Evolutionary conservation across 2,797 vertebrate genomes (phyloP), one percentile per base, ranked within the genome.

Genomic region (Lepilemur ruficaudatus): DNA sequence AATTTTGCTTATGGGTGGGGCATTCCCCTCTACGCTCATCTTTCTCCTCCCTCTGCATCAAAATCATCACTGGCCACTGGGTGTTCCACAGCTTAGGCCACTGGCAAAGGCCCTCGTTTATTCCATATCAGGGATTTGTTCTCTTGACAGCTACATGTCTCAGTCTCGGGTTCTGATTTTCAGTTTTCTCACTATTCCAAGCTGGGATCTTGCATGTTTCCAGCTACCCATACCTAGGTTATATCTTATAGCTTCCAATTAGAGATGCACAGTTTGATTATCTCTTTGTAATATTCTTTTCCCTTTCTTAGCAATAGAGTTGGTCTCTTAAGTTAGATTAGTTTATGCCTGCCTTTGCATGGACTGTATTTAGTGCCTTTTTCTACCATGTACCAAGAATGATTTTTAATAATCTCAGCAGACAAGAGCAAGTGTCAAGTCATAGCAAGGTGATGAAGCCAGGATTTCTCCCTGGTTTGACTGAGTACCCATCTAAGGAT

Each of bases 371-470:
- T 79, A 70, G 65, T 50, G 52, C 14, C 59, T 50, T 84, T 90
- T 94, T 89, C 43, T 83, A 55, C 30, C 46, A 0, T 43, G 14
- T 75, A 57, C 6, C 87, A 80, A 90, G 73, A 91, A 86, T 20
- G 41, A 70, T 69, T 95, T 96, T 50, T 79, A 73, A 82, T 76
- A 55, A 69, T 86, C 65, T 89, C 25, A 83, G 79, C 23, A 85
- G 23, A 61, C 3, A 82, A 94, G 52, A 95, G 61, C 38, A 92
- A 89, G 78, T 79, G 18, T 94, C 25, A 67, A 72, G 79, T 63
- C 55, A 41, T 32, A 55, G 32, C 67, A 89, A 59, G 41, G 32
- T 61, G n/a, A 4, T 35, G 35, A 32, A 70, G 4, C 46, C 38
- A 88, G 59, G 52, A 65, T 93, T 91, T 72, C 82, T 89, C 70